Conservation (phyloP, 2,113 vertebrate genomes). For the Hippolais icterina region DNA sequence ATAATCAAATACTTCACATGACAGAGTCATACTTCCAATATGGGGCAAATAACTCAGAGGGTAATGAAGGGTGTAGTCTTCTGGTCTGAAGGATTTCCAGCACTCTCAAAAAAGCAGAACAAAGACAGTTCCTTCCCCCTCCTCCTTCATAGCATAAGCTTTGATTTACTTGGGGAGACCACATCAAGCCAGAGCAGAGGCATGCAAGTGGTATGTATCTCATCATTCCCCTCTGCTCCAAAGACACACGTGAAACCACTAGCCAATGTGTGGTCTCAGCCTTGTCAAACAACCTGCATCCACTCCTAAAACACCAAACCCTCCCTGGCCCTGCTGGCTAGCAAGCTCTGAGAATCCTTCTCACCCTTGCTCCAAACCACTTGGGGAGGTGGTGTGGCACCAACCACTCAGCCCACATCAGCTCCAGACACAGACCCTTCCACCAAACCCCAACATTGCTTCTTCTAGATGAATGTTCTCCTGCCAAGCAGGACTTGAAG, state of each 20-base stretch:
- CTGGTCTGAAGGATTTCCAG: slow-evolving; percentile 55
- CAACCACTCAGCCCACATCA: not conserved
- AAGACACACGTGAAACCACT: slow-evolving; percentile 2
- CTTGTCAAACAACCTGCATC: not conserved
- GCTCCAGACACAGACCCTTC: not conserved
- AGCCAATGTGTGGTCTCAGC: slow-evolving; percentile 11
- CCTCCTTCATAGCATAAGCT: slow-evolving; percentile 49
- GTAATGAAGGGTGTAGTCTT: slow-evolving; percentile 60
- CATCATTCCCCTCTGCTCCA: not conserved
- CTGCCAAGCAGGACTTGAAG: not conserved
- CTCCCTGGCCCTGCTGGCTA: accelerated
- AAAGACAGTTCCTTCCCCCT: slow-evolving; percentile 53
- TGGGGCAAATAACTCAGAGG: slow-evolving; percentile 52
- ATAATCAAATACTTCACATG: slow-evolving; percentile 65
- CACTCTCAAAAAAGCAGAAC: slow-evolving; percentile 39
- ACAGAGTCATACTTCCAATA: slow-evolving; percentile 56
- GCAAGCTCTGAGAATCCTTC: not conserved
- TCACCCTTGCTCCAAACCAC: accelerated
- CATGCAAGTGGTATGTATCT: slow-evolving; percentile 29
- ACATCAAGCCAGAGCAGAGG: slow-evolving; percentile 54
- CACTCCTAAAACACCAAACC: not conserved
- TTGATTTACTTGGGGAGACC: slow-evolving; percentile 1
- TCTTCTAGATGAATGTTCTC: not conserved
- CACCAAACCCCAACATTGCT: accelerated
- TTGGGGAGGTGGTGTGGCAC: not conserved